Evolutionary conservation across 2,888 invertebrate species (phyloP).

Genomic region (Eupeodes latifasciatus): DNA sequence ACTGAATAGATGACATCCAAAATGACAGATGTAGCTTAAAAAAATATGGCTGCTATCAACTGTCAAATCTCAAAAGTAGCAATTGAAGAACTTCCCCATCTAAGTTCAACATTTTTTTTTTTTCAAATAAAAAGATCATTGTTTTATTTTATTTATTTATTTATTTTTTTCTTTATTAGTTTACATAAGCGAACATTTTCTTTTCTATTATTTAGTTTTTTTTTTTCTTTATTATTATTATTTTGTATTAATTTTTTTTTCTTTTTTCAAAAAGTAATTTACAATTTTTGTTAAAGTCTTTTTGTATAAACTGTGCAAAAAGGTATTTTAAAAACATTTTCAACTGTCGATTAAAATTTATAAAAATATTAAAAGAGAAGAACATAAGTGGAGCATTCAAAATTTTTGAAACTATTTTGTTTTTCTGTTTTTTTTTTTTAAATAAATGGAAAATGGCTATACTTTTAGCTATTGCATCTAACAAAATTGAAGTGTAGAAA

Average conservation of each 20-base stretch:
- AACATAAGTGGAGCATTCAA: constrained; percentile 66
- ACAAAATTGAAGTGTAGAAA: constrained; percentile 64
- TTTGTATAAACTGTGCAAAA: constrained; percentile 65
- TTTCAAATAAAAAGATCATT: neutral
- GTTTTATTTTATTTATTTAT: constrained; percentile 60
- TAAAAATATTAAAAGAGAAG: constrained; percentile 36
- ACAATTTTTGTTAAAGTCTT: constrained; percentile 64
- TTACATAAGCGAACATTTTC: constrained; percentile 75
- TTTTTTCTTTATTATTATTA: constrained; percentile 52
- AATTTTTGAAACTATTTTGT: constrained; percentile 73
- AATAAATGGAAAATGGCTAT: constrained; percentile 70
- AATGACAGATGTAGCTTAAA: too few species aligned
- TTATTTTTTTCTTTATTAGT: constrained; percentile 72
- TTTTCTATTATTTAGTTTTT: constrained; percentile 56
- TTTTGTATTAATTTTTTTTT: constrained; percentile 60
- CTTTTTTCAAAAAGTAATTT: constrained; percentile 65
- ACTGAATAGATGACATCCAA: too few species aligned
- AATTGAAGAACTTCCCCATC: too few species aligned
- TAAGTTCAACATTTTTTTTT: neutral
- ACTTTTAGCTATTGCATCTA: constrained; percentile 71
- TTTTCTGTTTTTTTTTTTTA: constrained; percentile 30
- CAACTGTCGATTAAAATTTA: constrained; percentile 49
- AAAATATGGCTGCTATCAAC: too few species aligned
- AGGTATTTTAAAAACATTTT: constrained; percentile 49
- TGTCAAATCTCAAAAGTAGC: too few species aligned